Evolutionary conservation across 53 echinoderm and acorn worm species (phyloP).

Genomic region (Echinarachnius parma): DNA sequence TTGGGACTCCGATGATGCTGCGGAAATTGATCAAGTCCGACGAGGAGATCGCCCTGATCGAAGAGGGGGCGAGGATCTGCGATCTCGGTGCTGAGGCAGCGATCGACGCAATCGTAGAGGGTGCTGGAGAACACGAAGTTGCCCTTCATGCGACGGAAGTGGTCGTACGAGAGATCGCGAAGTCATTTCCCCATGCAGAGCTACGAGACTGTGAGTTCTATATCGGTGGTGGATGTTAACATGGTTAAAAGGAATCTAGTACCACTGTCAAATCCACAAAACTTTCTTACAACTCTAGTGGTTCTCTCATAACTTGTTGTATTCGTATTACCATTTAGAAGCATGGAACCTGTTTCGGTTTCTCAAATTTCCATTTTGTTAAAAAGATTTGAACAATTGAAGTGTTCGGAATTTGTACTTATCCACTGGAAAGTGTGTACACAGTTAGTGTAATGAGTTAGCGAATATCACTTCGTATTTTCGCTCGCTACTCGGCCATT

Average conservation of each 20-base stretch:
- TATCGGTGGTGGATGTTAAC: background rate
- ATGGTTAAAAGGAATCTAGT: background rate
- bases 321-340: too few species aligned
- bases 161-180: slow-evolving; percentile 85
- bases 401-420: background rate
- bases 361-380: too few species aligned
- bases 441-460: too few species aligned
- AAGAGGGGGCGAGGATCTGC: slow-evolving; percentile 67
- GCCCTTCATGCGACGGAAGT: slow-evolving; percentile 57
- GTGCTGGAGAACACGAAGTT: slow-evolving; percentile 78
- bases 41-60: slow-evolving; percentile 78
- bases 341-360: too few species aligned
- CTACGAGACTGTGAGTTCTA: slow-evolving; percentile 87
- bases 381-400: too few species aligned
- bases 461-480: too few species aligned
- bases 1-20: slow-evolving; percentile 69
- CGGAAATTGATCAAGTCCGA: slow-evolving; percentile 77
- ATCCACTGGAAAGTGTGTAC: background rate
- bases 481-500: too few species aligned
- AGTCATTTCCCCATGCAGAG: slow-evolving; percentile 58
- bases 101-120: slow-evolving; percentile 63
- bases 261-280: background rate
- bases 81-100: slow-evolving; percentile 77
- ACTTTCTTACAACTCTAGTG: too few species aligned
- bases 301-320: too few species aligned